phyloP scores from a whole-genome alignment of 2,797 vertebrate genomes.

The Scyliorhinus canicula region DNA sequence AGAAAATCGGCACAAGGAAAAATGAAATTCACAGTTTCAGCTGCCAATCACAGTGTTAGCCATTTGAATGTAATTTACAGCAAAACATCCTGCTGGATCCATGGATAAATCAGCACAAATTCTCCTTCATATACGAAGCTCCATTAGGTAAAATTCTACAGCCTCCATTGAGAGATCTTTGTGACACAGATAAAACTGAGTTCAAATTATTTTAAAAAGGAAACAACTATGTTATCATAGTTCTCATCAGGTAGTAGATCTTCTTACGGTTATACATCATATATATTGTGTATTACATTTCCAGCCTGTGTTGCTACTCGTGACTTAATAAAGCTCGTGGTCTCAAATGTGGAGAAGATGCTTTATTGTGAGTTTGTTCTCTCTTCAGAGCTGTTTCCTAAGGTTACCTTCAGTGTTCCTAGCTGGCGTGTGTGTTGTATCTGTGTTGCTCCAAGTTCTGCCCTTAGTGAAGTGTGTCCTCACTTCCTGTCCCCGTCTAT shows the following conservation, averaged over 20 bases:
- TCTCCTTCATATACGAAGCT: constrained; percentile 77
- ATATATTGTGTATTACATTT: constrained; percentile 69
- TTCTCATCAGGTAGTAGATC: constrained; percentile 58
- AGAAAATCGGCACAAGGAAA: constrained; percentile 69
- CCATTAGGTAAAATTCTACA: constrained; percentile 63
- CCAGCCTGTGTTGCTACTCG: too few relatives aligned
- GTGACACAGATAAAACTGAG: constrained; percentile 61
- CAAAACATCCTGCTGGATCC: constrained; percentile 52
- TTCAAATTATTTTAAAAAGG: constrained; percentile 57
- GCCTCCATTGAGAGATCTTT: constrained; percentile 57
- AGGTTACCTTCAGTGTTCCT: too few relatives aligned
- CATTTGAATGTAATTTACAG: constrained; percentile 50
- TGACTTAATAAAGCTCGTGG: too few relatives aligned
- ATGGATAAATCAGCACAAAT: constrained; percentile 64
- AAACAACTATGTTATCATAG: constrained; percentile 56
- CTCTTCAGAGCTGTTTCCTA: too few relatives aligned
- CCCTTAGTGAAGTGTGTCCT: too few relatives aligned
- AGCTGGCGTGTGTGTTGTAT: too few relatives aligned
- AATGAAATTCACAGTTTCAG: constrained; percentile 47
- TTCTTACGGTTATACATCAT: constrained; percentile 64
- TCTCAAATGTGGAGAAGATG: too few relatives aligned
- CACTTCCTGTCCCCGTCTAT: too few relatives aligned
- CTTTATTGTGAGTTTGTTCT: too few relatives aligned
- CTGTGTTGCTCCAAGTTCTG: too few relatives aligned
- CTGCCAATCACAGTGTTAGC: constrained; percentile 42